Evolutionary conservation across 2,888 invertebrate genomes (phyloP), one percentile per base, ranked within the genome.

Genomic region (Odontothrips loti): DNA sequence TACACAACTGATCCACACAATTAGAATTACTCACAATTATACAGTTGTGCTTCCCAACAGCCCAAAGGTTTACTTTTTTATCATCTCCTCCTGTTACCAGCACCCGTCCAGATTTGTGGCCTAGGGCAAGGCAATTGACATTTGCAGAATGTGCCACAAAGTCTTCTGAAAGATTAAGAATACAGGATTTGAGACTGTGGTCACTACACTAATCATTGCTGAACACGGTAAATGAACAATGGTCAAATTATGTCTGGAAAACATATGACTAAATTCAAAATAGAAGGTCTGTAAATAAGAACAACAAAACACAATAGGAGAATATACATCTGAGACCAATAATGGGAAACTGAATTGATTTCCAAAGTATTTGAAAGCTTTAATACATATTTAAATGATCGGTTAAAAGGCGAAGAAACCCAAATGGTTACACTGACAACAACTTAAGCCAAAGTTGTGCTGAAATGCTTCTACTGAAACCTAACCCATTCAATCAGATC

Each of bases 1-100:
- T 80, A 43, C 51, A 82, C 47, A 23, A 79, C 80, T 79, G 80
- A 27, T 80, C 81, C 43, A 47, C 47, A 79, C 48, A 79, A 82
- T 80, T 20, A 75, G 51, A 51, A 58, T 68, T 81, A 88, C 89
- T 87, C 88, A 96, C 96, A 97, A 98, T 95, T 86, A 98, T 95
- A 89, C 97, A 97, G 87, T 95, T 96, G 85, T 95, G 94, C 86
- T 97, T 95, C 68, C 97, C 98, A 83, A 98, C 95, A 20, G 97
- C 96, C 98, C 98, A 98, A 84, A 98, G 89, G 88, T 98, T 98
- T 81, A 98, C 97, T 89, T 97, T 97, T 87, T 96, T 95, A 89
- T 98, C 98, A 87, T 97, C 97, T 82, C 98, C 98, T 82, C 98
- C 98, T 82, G 96, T 96, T 75, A 95, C 96, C 87, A 97, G 91